Evolutionary conservation across 2,888 invertebrate genomes (phyloP).

Genomic region (Chloroclystis v-ata): DNA sequence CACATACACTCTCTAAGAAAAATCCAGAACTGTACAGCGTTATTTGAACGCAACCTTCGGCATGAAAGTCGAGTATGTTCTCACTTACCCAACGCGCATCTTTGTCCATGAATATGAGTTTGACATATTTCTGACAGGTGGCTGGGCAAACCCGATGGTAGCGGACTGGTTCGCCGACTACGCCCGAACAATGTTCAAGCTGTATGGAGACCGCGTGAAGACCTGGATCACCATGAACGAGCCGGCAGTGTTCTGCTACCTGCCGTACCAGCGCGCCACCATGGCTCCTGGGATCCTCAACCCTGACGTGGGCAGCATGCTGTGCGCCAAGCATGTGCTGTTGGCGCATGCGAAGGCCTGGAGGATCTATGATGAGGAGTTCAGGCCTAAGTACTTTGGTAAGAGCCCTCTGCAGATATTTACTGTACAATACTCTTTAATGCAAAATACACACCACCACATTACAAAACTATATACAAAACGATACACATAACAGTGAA

Average conservation of each 20-base stretch:
- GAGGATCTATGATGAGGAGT: constrained; percentile 74
- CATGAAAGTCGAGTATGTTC: too few species aligned
- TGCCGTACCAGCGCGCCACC: constrained; percentile 33
- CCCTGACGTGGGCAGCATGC: constrained; percentile 10
- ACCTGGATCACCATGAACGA: constrained; percentile 37
- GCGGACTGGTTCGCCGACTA: constrained; percentile 35
- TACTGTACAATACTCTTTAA: neutral
- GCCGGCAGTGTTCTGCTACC: constrained; percentile 22
- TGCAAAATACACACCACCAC: neutral
- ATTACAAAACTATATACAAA: neutral
- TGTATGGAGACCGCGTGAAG: constrained; percentile 38
- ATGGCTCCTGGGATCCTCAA: constrained; percentile 24
- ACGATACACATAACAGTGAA: too few species aligned
- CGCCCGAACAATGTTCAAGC: constrained; percentile 31
- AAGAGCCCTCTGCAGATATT: neutral
- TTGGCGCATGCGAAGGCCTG: constrained; percentile 80
- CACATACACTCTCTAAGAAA: too few species aligned
- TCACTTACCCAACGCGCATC: too few species aligned
- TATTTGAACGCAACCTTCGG: too few species aligned
- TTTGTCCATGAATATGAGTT: too few species aligned
- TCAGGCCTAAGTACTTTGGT: constrained; percentile 43
- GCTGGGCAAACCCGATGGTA: constrained; percentile 31
- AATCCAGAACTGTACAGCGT: too few species aligned
- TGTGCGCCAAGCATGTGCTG: constrained; percentile 76
- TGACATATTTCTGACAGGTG: constrained; percentile 14